Conservation (phyloP, 1,140 invertebrate genomes). For the Stratiolaelaps scimitus region DNA sequence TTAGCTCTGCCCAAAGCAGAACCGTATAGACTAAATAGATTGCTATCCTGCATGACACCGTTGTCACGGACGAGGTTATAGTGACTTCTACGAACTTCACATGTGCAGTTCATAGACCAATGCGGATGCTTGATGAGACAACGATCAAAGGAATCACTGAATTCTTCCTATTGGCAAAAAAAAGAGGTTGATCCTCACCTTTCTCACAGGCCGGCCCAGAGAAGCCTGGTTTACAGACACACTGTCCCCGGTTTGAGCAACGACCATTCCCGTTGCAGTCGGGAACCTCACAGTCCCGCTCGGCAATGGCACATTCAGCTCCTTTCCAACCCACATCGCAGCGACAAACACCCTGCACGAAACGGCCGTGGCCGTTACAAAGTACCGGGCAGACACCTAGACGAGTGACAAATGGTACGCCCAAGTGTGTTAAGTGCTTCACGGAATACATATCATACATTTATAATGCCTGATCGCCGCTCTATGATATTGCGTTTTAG, state of each 20-base stretch:
- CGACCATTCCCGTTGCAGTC: slow-evolving; percentile 90
- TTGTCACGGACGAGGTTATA: no score
- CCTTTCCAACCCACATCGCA: slow-evolving; percentile 97
- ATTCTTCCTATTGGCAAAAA: not conserved
- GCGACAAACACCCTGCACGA: slow-evolving; percentile 85
- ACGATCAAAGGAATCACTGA: not conserved
- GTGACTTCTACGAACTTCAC: no score
- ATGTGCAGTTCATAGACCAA: no score
- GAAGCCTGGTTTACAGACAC: slow-evolving; percentile 77
- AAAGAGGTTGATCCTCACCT: slow-evolving; percentile 44
- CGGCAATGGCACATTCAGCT: slow-evolving; percentile 74
- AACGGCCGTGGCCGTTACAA: slow-evolving; percentile 87
- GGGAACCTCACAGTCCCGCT: slow-evolving; percentile 81
- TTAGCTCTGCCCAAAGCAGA: no score
- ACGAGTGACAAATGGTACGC: slow-evolving; percentile 36
- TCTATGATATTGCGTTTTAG: no score
- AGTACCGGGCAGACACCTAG: slow-evolving; percentile 82
- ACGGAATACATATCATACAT: no score
- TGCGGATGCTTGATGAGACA: not conserved
- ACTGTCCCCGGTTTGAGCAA: slow-evolving; percentile 76
- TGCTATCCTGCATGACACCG: slow-evolving; percentile 27
- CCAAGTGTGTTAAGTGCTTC: not conserved
- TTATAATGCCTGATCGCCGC: no score
- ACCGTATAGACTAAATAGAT: no score
- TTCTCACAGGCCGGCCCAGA: slow-evolving; percentile 83